Percentiles rank a stretch among this genome's conserved stretches.
Evolutionary conservation across 2,113 vertebrate genomes (phyloP).

Genomic region (Vidua macroura): DNA sequence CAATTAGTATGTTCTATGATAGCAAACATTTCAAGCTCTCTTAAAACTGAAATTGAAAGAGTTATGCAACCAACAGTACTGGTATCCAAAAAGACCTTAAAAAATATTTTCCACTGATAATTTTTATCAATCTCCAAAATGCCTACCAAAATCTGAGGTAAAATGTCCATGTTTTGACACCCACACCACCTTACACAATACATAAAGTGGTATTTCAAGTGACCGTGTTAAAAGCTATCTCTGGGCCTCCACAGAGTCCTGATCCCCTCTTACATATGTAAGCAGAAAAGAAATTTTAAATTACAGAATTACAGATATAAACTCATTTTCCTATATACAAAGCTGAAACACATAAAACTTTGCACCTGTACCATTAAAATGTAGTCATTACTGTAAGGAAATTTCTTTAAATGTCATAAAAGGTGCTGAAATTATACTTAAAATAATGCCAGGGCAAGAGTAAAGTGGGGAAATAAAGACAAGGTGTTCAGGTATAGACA

Average conservation of each 20-base stretch:
- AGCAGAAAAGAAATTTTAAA: background rate
- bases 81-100: fast-evolving
- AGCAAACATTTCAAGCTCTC: background rate
- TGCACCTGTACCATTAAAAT: background rate
- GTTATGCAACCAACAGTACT: background rate
- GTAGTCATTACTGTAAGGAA: background rate
- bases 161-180: background rate
- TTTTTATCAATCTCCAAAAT: background rate
- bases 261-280: background rate
- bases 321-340: background rate
- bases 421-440: background rate
- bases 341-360: background rate
- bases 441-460: background rate
- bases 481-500: background rate
- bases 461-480: background rate
- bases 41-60: background rate
- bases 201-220: background rate
- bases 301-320: background rate
- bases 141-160: background rate
- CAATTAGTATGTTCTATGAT: background rate
- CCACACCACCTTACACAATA: background rate
- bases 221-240: background rate
- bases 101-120: background rate
- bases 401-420: background rate
- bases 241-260: background rate